A percentile compares a stretch with the other conserved stretches of the same genome.
Evolutionary conservation across 2,888 invertebrate genomes (phyloP).

Genomic region (Unio pictorum): DNA sequence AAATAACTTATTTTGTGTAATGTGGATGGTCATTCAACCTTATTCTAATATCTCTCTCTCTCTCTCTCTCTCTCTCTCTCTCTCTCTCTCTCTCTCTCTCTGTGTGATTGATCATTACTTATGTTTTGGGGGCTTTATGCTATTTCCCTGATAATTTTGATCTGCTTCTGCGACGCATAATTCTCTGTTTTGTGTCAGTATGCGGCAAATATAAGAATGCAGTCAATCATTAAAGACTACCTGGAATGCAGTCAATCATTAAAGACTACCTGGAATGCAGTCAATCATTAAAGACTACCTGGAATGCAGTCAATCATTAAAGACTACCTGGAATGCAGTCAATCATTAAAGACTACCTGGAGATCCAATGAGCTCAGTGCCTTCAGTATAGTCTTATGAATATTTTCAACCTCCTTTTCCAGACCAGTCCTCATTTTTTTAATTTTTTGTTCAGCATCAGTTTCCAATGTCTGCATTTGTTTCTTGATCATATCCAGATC

Average conservation of each 20-base stretch:
- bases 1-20: no score
- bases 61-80: no score
- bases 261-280: neutral
- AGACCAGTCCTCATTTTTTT: constrained; percentile 30
- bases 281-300: neutral
- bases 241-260: neutral
- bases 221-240: no score
- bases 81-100: no score
- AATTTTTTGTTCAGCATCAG: constrained; percentile 27
- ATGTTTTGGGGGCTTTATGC: no score
- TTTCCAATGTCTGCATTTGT: constrained; percentile 41
- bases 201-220: no score
- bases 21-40: no score
- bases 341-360: neutral
- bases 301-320: neutral
- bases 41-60: no score
- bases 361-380: constrained; percentile 7
- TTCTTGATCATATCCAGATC: constrained; percentile 19
- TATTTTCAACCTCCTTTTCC: constrained; percentile 13
- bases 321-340: neutral
- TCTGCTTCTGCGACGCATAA: no score
- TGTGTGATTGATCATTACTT: no score
- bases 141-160: no score
- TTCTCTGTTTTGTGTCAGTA: no score
- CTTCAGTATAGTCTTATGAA: constrained; percentile 2